Conservation (phyloP, 2,797 vertebrate genomes). For the Bradypodion ventrale region DNA sequence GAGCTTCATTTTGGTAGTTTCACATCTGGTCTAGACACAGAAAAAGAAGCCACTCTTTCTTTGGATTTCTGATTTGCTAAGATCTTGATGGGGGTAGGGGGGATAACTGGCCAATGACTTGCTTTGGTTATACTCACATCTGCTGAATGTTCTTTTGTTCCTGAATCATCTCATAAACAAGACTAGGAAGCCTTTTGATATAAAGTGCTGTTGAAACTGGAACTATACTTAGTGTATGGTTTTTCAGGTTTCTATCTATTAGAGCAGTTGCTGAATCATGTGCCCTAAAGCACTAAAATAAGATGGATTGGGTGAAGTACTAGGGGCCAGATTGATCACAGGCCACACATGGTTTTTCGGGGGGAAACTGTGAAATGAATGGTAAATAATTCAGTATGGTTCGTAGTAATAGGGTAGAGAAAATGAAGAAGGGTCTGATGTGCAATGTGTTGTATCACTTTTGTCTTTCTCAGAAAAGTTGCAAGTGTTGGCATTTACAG, state of each 20-base stretch:
- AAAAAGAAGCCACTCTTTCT: neutral
- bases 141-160: neutral
- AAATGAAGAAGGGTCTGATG: neutral
- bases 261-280: neutral
- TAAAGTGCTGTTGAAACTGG: neutral
- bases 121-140: neutral
- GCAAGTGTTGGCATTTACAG: neutral
- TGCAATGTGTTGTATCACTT: neutral
- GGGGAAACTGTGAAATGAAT: too few relatives aligned
- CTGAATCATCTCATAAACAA: neutral
- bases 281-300: neutral
- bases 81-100: neutral
- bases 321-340: neutral
- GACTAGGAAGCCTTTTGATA: neutral
- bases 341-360: neutral
- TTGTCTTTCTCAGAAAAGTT: neutral
- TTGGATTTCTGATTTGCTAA: neutral
- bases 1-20: too few relatives aligned
- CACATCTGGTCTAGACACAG: too few relatives aligned
- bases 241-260: neutral
- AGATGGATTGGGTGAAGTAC: too few relatives aligned
- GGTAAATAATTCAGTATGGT: too few relatives aligned
- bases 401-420: too few relatives aligned
- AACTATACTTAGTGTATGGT: neutral
- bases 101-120: neutral